Evolutionary conservation across 35 echinoderm and acorn worm species (phyloP).

Genomic region (Eucidaris tribuloides): DNA sequence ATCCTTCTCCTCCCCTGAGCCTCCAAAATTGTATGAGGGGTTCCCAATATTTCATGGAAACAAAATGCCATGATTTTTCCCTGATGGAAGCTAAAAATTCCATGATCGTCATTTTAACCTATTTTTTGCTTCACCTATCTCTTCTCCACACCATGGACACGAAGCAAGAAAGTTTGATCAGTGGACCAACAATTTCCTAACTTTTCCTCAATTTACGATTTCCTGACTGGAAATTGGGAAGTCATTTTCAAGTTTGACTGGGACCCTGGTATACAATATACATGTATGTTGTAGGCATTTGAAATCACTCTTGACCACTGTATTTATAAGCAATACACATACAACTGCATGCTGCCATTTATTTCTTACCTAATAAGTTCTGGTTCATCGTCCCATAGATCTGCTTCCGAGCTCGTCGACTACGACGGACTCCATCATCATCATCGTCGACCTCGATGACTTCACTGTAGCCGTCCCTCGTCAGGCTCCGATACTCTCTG

Average conservation of each 20-base stretch:
- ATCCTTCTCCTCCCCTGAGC: too few relatives aligned
- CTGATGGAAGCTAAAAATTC: too few relatives aligned
- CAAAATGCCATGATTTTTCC: too few relatives aligned
- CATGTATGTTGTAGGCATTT: too few relatives aligned
- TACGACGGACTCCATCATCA: constrained; percentile 37
- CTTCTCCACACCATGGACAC: too few relatives aligned
- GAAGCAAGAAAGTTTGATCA: too few relatives aligned
- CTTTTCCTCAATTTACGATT: neutral
- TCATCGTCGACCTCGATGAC: constrained; percentile 4
- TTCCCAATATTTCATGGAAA: too few relatives aligned
- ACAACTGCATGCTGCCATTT: neutral
- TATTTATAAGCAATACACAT: too few relatives aligned
- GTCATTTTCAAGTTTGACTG: neutral
- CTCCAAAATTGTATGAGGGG: too few relatives aligned
- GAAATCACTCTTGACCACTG: too few relatives aligned
- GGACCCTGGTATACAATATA: neutral
- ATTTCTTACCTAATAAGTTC: constrained; percentile 36
- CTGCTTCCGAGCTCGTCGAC: constrained; percentile 47
- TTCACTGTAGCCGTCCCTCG: neutral
- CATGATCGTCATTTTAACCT: too few relatives aligned
- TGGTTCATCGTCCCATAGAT: constrained; percentile 77
- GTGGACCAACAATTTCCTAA: neutral
- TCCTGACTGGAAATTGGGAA: neutral
- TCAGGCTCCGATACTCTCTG: constrained; percentile 14
- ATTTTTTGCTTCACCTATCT: too few relatives aligned